Percentiles rank a stretch among this genome's conserved stretches.
phyloP scores from a whole-genome alignment of 2,113 vertebrate genomes.

The Syrrhaptes paradoxus region DNA sequence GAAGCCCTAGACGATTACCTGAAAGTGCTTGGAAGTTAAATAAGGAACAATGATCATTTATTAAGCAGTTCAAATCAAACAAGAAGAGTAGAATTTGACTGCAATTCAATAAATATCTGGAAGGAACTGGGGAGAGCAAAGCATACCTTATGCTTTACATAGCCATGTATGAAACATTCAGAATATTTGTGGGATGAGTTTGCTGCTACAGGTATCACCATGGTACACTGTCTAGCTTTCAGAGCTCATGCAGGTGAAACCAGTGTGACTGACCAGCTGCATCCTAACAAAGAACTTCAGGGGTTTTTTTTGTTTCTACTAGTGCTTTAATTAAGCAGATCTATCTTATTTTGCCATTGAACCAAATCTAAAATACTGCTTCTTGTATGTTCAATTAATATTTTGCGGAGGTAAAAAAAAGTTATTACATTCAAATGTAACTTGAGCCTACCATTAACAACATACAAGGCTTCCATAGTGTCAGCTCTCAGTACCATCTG shows the following conservation, averaged over 20 bases:
- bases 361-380: neutral
- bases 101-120: neutral
- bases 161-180: neutral
- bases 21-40: conserved; percentile 4
- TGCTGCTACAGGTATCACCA: neutral
- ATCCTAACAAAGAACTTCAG: neutral
- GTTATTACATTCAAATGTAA: neutral
- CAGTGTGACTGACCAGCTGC: neutral
- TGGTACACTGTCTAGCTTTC: neutral
- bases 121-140: neutral
- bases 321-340: neutral
- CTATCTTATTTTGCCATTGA: neutral
- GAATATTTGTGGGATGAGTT: neutral
- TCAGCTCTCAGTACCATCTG: neutral
- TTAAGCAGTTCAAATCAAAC: conserved; percentile 33
- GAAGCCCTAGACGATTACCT: conserved; percentile 39
- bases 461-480: neutral
- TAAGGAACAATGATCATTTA: neutral
- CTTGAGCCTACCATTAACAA: neutral
- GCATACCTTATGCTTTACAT: conserved; percentile 36
- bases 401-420: neutral
- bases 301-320: neutral
- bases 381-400: neutral
- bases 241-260: neutral
- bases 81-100: neutral